Conservation (phyloP, 1,140 invertebrate genomes). For the Meloidogyne floridensis region DNA sequence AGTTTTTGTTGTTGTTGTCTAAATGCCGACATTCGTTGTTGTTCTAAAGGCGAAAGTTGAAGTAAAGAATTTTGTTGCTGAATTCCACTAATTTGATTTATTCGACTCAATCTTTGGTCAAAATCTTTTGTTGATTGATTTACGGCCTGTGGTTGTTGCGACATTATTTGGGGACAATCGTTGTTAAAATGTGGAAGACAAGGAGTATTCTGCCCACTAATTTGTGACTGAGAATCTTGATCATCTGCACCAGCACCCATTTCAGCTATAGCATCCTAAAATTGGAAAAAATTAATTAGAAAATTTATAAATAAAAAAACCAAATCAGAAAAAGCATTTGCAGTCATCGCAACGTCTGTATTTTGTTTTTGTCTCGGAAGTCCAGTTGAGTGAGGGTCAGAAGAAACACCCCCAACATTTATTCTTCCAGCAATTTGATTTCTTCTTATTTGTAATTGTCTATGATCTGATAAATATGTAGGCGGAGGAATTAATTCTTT, state of each 20-base stretch:
- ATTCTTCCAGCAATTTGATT: constrained; percentile 12
- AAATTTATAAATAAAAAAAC: not conserved
- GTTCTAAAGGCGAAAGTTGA: constrained; percentile 21
- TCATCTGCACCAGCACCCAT: constrained; percentile 35
- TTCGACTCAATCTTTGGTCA: constrained; percentile 23
- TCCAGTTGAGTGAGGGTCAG: not conserved
- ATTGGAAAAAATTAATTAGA: constrained; percentile 2
- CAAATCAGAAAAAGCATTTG: constrained; percentile 32
- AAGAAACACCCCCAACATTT: not conserved
- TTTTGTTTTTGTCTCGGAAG: constrained; percentile 24
- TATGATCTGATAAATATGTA: constrained; percentile 1
- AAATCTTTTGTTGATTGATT: constrained; percentile 21
- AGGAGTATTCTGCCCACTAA: constrained; percentile 25
- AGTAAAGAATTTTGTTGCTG: constrained; percentile 15
- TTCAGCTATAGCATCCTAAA: constrained; percentile 35
- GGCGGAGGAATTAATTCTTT: constrained; percentile 33
- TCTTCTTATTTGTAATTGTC: constrained; percentile 6
- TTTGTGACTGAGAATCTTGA: constrained; percentile 19
- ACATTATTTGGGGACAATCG: constrained; percentile 11
- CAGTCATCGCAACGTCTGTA: constrained; percentile 21
- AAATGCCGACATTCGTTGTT: constrained; percentile 22
- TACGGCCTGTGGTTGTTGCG: not conserved
- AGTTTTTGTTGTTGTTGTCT: constrained; percentile 24
- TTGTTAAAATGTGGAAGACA: not conserved
- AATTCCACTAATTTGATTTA: constrained; percentile 14